These are phyloP conservation scores for Eurois occulta DNA, from an alignment of 2,888 invertebrate species.

Conservation along the genomic window DNA sequence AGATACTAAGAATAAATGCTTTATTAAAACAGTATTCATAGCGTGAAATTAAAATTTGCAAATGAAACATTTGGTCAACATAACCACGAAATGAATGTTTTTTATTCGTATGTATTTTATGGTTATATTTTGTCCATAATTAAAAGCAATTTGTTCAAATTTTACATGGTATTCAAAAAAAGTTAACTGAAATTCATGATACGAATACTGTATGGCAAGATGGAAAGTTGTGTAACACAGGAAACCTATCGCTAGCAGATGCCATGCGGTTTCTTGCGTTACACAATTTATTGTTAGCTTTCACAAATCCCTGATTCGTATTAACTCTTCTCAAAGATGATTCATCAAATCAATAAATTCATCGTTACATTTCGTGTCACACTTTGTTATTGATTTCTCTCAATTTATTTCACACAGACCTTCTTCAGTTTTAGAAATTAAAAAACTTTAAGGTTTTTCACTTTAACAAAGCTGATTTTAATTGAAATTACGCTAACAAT, in stretches of 20 bases:
- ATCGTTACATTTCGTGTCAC: slow-evolving; percentile 55
- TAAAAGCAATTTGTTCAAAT: neutral
- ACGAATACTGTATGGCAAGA: slow-evolving; percentile 70
- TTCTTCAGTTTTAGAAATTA: slow-evolving; percentile 33
- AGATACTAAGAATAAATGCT: slow-evolving; percentile 37
- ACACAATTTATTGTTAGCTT: slow-evolving; percentile 51
- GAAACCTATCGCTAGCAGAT: slow-evolving; percentile 55
- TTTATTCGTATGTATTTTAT: neutral
- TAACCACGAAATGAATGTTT: neutral
- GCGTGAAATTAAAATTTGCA: slow-evolving; percentile 68
- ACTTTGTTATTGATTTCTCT: slow-evolving; percentile 34
- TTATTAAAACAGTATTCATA: slow-evolving; percentile 73
- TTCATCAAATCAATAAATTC: slow-evolving; percentile 55
- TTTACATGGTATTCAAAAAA: neutral
- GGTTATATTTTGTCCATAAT: neutral
- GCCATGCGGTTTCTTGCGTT: slow-evolving; percentile 61
- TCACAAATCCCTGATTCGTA: slow-evolving; percentile 46
- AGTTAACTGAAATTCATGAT: slow-evolving; percentile 68
- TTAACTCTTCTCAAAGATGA: slow-evolving; percentile 38
- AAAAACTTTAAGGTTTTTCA: slow-evolving; percentile 47
- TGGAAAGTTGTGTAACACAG: slow-evolving; percentile 63
- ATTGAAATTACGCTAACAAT: slow-evolving; percentile 17
- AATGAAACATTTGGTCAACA: neutral
- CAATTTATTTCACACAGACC: slow-evolving; percentile 45
- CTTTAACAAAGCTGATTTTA: slow-evolving; percentile 44